These are phyloP conservation scores for Lithophane leautieri DNA, from an alignment of 2,888 invertebrate species.

Conservation along the genomic window DNA sequence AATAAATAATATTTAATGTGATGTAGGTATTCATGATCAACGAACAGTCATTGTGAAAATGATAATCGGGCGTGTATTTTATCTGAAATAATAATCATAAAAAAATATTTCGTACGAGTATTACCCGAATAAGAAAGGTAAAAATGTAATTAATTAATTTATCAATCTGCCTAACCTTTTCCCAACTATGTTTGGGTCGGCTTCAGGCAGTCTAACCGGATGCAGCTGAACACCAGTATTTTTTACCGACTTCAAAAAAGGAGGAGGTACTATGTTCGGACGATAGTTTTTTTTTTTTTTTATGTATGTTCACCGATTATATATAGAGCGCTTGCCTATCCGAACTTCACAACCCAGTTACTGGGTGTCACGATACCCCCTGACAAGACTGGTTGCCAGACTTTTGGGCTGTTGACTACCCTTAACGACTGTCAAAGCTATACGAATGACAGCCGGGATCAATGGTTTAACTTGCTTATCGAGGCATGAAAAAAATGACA, in stretches of 20 bases:
- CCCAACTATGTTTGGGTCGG: not conserved
- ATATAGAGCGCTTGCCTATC: too few relatives aligned
- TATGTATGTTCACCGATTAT: too few relatives aligned
- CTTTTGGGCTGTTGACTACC: not conserved
- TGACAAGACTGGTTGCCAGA: too few relatives aligned
- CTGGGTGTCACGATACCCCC: too few relatives aligned
- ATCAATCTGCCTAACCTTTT: not conserved
- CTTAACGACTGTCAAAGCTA: not conserved
- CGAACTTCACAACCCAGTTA: too few relatives aligned
- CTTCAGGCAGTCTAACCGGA: not conserved
- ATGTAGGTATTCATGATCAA: not conserved
- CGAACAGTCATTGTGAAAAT: constrained; percentile 13
- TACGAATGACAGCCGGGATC: not conserved
- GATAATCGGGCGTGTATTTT: not conserved
- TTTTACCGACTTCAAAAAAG: too few relatives aligned
- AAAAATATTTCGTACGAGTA: not conserved
- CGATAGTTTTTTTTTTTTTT: too few relatives aligned
- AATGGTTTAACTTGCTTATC: not conserved
- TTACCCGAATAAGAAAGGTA: not conserved
- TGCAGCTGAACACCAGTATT: not conserved
- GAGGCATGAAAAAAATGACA: not conserved
- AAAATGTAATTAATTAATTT: not conserved
- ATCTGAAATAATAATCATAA: not conserved
- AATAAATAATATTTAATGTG: not conserved
- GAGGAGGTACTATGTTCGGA: too few relatives aligned